Evolutionary conservation across 2,888 invertebrate species (phyloP).

Genomic region (Leptinotarsa juncta): DNA sequence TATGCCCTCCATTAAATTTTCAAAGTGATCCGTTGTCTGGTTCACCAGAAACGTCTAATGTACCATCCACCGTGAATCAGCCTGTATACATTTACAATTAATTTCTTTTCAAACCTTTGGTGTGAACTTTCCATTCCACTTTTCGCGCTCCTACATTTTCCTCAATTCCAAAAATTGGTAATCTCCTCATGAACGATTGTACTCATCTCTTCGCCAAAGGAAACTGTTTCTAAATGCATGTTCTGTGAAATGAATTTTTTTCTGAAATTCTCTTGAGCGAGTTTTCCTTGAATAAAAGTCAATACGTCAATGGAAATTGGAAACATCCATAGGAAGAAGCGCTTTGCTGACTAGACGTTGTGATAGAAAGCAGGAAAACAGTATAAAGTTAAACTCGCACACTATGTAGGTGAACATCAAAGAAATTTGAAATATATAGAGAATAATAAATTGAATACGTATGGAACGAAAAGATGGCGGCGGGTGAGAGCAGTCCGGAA

Average conservation of each 20-base stretch:
- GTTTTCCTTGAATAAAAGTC: background rate
- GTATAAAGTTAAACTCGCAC: slow-evolving; percentile 45
- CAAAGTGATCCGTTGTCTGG: too few relatives aligned
- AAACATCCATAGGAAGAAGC: slow-evolving; percentile 32
- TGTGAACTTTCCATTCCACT: too few relatives aligned
- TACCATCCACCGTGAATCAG: too few relatives aligned
- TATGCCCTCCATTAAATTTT: too few relatives aligned
- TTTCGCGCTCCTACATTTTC: too few relatives aligned
- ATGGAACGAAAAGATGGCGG: slow-evolving; percentile 55
- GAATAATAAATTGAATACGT: slow-evolving; percentile 60
- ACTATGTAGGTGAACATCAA: slow-evolving; percentile 58
- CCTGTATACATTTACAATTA: too few relatives aligned
- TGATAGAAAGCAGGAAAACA: slow-evolving; percentile 46
- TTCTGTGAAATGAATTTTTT: background rate
- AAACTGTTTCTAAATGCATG: background rate
- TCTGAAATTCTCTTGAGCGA: background rate
- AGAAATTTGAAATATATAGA: slow-evolving; percentile 58
- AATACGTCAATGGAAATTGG: slow-evolving; percentile 41
- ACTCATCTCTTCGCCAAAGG: background rate
- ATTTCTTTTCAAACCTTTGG: too few relatives aligned
- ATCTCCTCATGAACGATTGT: too few relatives aligned
- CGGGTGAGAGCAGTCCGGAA: slow-evolving; percentile 57
- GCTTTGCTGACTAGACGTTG: slow-evolving; percentile 50
- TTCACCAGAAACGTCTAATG: too few relatives aligned
- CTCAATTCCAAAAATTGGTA: too few relatives aligned